These are phyloP conservation scores for Myiotriccus ornatus DNA, from an alignment of 2,797 vertebrate genomes.

Conservation along the genomic window DNA sequence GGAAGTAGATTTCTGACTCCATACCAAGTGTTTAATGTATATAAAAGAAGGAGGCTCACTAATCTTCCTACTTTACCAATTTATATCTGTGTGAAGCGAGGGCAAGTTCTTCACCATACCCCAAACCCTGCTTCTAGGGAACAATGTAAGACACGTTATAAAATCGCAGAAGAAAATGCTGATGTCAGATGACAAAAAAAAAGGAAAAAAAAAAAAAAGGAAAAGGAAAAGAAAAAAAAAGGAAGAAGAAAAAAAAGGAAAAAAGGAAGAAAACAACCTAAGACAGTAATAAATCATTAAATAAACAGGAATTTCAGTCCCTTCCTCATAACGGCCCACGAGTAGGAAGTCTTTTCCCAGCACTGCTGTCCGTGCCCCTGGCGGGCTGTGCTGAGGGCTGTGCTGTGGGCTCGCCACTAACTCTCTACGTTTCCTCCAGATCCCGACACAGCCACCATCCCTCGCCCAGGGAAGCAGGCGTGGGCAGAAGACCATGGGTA, in stretches of 20 bases:
- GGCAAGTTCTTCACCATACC: neutral
- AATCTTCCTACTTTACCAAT: neutral
- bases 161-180: neutral
- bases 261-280: slow-evolving; percentile 27
- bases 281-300: slow-evolving; percentile 65
- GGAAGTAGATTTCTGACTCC: neutral
- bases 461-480: slow-evolving; percentile 14
- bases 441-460: slow-evolving; percentile 53
- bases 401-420: slow-evolving; percentile 66
- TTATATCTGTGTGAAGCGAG: neutral
- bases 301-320: slow-evolving; percentile 64
- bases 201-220: neutral
- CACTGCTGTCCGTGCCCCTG: slow-evolving; percentile 10
- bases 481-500: slow-evolving; percentile 19
- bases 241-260: accelerated
- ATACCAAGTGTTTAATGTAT: neutral
- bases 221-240: accelerated
- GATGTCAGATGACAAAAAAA: neutral
- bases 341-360: slow-evolving; percentile 27
- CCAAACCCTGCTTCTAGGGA: neutral
- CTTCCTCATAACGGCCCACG: slow-evolving; percentile 26
- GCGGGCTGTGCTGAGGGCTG: slow-evolving; percentile 7
- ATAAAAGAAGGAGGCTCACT: neutral
- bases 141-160: neutral
- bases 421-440: slow-evolving; percentile 67